Evolutionary conservation across 2,888 invertebrate species (phyloP), one percentile per base, ranked within the genome.

Genomic region (Nebria salina): DNA sequence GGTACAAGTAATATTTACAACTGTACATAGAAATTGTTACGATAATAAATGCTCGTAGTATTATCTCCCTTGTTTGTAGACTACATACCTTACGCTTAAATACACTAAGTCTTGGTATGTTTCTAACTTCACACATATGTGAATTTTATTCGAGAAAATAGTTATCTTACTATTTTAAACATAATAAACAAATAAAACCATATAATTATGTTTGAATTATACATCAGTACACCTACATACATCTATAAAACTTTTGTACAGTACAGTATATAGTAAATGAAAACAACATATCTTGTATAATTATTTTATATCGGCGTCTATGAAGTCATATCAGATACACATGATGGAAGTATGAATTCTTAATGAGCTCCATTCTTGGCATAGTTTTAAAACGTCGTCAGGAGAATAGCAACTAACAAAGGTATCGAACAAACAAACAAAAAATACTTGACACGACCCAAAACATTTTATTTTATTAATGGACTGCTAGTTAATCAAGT

Each of bases 261-360:
- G 8, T 34, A 34, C 34, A 34, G 34, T 34, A 54, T 8, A 43
- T 8, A 54, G 54, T 54, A 34, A 34, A 34, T 4, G 34, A 54
- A 54, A 54, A 54, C 54, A 54, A 13, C 54, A 54, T 11, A 11
- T 54, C 54, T 54, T 54, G 54, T 11, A 54, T 54, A 54, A 54
- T 54, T 54, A 54, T 54, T 54, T 54, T 54, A 54, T 54, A 54
- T 54, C 54, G 54, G 54, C 7, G 54, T 54, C 54, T 54, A 54
- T 54, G 54, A 54, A 54, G 54, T 54, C 54, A 54, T 54, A 54
- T 54, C 54, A 54, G 54, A 54, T 54, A 54, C 54, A 54, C 54
- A 54, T 54, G 54, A 54, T 54, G 54, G 54, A 54, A 54, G 54
- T 54, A 54, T 54, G 54, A 54, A 54, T 54, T 54, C 54, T 8